Base-by-base conservation (phyloP, 2,113 vertebrate species). In the Tautogolabrus adspersus region DNA sequence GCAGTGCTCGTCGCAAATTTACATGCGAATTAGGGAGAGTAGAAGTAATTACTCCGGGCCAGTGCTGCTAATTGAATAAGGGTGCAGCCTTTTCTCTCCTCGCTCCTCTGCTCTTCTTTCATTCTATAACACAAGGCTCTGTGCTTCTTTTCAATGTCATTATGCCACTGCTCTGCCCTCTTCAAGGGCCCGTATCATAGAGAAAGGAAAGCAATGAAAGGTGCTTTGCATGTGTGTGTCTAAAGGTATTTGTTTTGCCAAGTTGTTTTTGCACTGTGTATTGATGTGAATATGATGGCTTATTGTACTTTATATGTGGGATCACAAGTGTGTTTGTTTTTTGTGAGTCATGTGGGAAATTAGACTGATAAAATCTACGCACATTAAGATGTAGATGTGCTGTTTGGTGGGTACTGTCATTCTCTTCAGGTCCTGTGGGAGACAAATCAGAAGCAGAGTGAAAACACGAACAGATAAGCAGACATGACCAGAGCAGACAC, bases 1-100 rank as follows among this genome's bases (percentile, higher is more conserved):
- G 90, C 92, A 89, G 91, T 62, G 85, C 89, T 93, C 75, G 87
- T 93, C 38, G 81, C 89, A 92, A 93, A 94, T 94, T 92, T 94
- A 89, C 92, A 92, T 91, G 91, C 61, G 92, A 92, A 93, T 93
- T 90, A 94, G 89, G 87, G 86, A 92, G 90, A 93, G 93, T 91
- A 90, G 87, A 86, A 79, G 93, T 93, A 94, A 94, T 94, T 92
- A 94, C 91, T 89, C 83, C 6, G 30, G 87, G 92, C 90, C 86
- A 86, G 82, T 72, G 85, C 65, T 26, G 30, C 88, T 94, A 93
- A 94, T 93, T 89, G 86, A 95, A 94, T 93, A 89, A 94, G 85
- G 92, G 72, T 81, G 85, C 82, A 82, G 89, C 74, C 87, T 87
- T 89, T 89, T 91, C 86, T 91, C 85, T 86, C 83, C 85, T 84